A percentile compares a stretch with the other conserved stretches of the same genome.
phyloP scores from a whole-genome alignment of 2,888 invertebrate genomes.

The Koerneria pararmatus region DNA sequence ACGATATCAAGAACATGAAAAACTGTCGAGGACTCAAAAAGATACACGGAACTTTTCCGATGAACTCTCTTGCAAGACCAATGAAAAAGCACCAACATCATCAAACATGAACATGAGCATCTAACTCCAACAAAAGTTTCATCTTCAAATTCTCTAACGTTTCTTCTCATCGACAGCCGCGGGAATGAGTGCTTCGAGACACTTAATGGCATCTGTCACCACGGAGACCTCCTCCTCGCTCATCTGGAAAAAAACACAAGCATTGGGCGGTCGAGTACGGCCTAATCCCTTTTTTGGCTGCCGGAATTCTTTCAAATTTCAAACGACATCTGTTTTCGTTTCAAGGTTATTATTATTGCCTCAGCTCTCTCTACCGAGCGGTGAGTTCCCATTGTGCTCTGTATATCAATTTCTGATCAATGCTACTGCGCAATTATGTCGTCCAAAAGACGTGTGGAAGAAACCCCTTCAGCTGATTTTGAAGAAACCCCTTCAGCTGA shows the following conservation, averaged over 20 bases:
- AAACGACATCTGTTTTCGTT: no score
- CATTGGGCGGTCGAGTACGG: no score
- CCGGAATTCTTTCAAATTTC: no score
- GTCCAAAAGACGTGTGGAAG: no score
- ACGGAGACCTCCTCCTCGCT: conserved; percentile 73
- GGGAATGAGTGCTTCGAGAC: conserved; percentile 74
- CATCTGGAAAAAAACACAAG: conserved; percentile 65
- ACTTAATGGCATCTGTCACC: conserved; percentile 72
- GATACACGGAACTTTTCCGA: neutral
- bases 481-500: no score
- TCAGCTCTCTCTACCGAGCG: no score
- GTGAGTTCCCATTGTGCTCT: no score
- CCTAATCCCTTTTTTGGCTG: no score
- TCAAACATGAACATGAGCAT: conserved; percentile 9
- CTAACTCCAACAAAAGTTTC: conserved; percentile 1
- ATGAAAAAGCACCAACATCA: neutral
- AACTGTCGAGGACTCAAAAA: neutral
- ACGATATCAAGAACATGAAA: neutral
- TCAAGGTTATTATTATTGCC: no score
- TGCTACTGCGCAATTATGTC: no score
- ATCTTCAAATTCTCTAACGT: conserved; percentile 64
- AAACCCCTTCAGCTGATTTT: no score
- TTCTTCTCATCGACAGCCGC: conserved; percentile 73
- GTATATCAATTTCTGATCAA: no score
- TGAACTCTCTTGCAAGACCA: neutral